Evolutionary conservation across 2,888 invertebrate genomes (phyloP).

Genomic region (Epsilonema sp.): DNA sequence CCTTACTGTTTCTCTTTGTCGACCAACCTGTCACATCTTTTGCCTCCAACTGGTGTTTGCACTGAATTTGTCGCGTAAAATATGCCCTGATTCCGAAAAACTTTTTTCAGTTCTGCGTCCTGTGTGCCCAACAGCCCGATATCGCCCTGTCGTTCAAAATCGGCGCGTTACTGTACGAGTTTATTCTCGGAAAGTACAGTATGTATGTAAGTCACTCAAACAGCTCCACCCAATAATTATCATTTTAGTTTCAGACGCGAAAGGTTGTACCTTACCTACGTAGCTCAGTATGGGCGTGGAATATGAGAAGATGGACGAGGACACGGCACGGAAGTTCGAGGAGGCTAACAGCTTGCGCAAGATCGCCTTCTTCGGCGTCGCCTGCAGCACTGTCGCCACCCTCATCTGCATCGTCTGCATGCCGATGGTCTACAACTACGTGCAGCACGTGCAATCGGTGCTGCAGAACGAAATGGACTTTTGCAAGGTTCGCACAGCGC

Average conservation of each 20-base stretch:
- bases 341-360: constrained; percentile 22
- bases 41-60: too few species aligned
- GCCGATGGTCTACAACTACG: constrained; percentile 23
- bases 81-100: too few species aligned
- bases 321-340: constrained; percentile 13
- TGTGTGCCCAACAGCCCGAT: neutral
- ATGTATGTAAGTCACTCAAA: too few species aligned
- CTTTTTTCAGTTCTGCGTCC: neutral
- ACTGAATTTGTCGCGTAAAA: too few species aligned
- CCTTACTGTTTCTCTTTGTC: too few species aligned
- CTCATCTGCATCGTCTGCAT: constrained; percentile 20
- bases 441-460: constrained; percentile 23
- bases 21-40: too few species aligned
- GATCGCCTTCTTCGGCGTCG: constrained; percentile 23
- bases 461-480: constrained; percentile 24
- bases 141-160: neutral
- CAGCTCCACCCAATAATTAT: too few species aligned
- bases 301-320: constrained; percentile 14
- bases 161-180: neutral
- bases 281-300: neutral
- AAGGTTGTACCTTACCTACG: neutral
- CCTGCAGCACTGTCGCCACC: constrained; percentile 20
- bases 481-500: constrained; percentile 20
- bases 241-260: too few species aligned
- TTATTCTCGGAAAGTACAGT: too few species aligned